Conservation (phyloP, 2,113 vertebrate genomes). For the Phalacrocorax carbo region DNA sequence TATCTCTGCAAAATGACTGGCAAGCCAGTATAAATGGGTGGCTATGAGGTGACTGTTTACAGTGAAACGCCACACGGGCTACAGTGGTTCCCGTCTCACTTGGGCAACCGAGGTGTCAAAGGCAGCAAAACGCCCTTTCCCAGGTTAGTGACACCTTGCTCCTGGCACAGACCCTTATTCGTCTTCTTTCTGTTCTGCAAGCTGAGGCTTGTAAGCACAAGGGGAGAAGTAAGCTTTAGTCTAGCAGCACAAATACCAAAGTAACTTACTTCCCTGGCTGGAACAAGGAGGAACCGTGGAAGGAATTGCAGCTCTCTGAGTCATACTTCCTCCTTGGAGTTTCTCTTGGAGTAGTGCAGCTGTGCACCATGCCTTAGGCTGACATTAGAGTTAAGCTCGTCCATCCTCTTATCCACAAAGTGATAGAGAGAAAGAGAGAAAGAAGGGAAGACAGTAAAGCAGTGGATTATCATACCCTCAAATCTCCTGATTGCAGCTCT, state of each 20-base stretch:
- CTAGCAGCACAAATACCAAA: not conserved
- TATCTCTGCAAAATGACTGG: not conserved
- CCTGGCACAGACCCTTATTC: not conserved
- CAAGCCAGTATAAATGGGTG: not conserved
- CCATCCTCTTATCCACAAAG: not conserved
- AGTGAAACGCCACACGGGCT: not conserved
- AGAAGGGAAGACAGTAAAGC: not conserved
- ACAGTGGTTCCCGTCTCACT: not conserved
- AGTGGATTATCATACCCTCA: not conserved
- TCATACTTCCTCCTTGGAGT: constrained; percentile 61
- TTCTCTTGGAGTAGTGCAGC: constrained; percentile 58
- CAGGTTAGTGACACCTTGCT: not conserved
- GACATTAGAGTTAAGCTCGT: not conserved
- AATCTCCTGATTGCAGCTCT: constrained; percentile 7
- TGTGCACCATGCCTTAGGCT: constrained; percentile 38
- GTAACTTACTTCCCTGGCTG: constrained; percentile 41
- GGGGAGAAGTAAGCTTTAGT: not conserved
- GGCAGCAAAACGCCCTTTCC: not conserved
- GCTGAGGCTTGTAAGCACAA: not conserved
- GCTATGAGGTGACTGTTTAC: not conserved
- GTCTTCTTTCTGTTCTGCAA: not conserved
- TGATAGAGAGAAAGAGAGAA: not conserved
- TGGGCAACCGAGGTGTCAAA: not conserved
- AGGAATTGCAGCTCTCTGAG: constrained; percentile 63
- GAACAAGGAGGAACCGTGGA: constrained; percentile 58